These are phyloP conservation scores for Ophion obscuratus DNA, from an alignment of 2,888 invertebrate genomes.

Conservation along the genomic window DNA sequence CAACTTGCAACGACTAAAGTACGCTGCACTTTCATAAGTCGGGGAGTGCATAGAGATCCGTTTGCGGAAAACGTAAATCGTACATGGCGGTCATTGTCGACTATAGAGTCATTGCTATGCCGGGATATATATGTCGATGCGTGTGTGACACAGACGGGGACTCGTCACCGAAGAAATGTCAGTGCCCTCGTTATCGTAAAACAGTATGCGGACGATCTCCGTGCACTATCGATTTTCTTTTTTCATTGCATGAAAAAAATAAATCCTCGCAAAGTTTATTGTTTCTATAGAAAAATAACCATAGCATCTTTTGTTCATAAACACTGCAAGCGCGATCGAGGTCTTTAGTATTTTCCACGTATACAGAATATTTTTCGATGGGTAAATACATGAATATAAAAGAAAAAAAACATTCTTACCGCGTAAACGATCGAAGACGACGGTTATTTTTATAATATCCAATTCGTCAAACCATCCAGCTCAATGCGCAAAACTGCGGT, in stretches of 20 bases:
- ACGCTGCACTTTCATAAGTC: too few relatives aligned
- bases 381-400: neutral
- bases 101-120: slow-evolving; percentile 1
- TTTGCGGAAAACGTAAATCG: slow-evolving; percentile 41
- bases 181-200: slow-evolving; percentile 14
- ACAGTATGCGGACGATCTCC: neutral
- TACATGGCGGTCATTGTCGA: slow-evolving; percentile 32
- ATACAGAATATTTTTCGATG: neutral
- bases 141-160: neutral
- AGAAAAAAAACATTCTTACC: slow-evolving; percentile 26
- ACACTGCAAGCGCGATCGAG: too few relatives aligned
- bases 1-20: too few relatives aligned
- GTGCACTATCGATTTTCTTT: neutral
- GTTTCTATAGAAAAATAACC: too few relatives aligned
- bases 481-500: neutral
- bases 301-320: too few relatives aligned
- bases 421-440: neutral
- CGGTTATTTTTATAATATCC: slow-evolving; percentile 23
- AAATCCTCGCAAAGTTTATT: too few relatives aligned
- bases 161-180: slow-evolving; percentile 26
- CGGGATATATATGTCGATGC: neutral
- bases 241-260: too few relatives aligned
- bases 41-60: neutral
- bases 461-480: slow-evolving; percentile 2
- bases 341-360: too few relatives aligned